Evolutionary conservation across 1,140 invertebrate species (phyloP).

Genomic region (Hyposmocoma kahamanoa): DNA sequence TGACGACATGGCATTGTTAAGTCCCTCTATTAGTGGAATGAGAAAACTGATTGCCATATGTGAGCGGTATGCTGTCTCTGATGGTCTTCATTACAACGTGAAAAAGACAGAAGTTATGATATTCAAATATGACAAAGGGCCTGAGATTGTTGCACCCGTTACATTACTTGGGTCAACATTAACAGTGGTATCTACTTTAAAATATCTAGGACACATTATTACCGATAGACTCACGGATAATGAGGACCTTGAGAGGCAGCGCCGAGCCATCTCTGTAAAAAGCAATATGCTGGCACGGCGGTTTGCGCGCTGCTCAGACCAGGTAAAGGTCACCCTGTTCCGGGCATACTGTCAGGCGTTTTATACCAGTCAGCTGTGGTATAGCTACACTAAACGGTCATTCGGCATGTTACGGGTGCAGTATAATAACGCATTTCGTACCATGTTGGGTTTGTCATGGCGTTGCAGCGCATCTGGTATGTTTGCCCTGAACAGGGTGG

Average conservation of each 20-base stretch:
- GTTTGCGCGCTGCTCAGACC: slow-evolving; percentile 1
- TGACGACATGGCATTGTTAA: background rate
- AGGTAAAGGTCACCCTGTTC: background rate
- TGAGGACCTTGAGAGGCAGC: background rate
- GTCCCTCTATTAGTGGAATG: background rate
- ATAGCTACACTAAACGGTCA: background rate
- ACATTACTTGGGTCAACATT: background rate
- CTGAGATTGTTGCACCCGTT: background rate
- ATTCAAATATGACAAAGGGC: background rate
- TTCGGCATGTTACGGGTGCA: background rate
- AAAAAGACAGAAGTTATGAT: slow-evolving; percentile 2
- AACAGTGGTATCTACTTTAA: background rate
- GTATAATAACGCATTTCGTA: slow-evolving; percentile 7
- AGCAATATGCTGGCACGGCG: background rate
- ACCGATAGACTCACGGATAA: background rate
- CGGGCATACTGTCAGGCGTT: background rate
- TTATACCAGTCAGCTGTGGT: background rate
- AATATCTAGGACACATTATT: slow-evolving; percentile 2
- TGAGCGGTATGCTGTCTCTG: background rate
- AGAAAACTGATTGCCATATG: background rate
- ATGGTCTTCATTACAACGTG: slow-evolving; percentile 2
- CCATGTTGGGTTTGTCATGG: slow-evolving; percentile 4
- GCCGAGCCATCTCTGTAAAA: background rate
- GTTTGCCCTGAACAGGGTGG: slow-evolving; percentile 2
- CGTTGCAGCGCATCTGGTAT: slow-evolving; percentile 9